Percentiles rank a stretch among this genome's conserved stretches.
These are phyloP conservation scores for Hydrotaea diabolus DNA, from an alignment of 2,888 invertebrate species.

Conservation along the genomic window DNA sequence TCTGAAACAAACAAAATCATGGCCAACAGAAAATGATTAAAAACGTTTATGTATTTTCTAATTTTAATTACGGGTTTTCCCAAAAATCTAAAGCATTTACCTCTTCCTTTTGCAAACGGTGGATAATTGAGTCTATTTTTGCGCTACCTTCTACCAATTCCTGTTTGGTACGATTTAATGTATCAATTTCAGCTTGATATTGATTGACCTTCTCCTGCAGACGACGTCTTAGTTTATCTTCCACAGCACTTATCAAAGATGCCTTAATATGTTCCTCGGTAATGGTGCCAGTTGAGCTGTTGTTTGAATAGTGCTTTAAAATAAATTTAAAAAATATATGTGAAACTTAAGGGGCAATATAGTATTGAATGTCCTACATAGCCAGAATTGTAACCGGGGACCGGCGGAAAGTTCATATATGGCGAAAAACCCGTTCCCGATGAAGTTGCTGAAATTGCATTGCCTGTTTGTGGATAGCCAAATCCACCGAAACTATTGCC, in stretches of 20 bases:
- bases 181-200: conserved; percentile 94
- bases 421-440: conserved; percentile 82
- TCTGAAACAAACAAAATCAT: conserved; percentile 77
- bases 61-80: too few species aligned
- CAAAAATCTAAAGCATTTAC: too few species aligned
- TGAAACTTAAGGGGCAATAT: background rate
- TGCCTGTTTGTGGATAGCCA: conserved; percentile 75
- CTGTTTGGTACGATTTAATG: conserved; percentile 91
- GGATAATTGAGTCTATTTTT: conserved; percentile 90
- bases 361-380: conserved; percentile 72
- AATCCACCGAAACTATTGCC: conserved; percentile 79
- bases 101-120: conserved; percentile 88
- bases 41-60: background rate
- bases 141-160: conserved; percentile 92
- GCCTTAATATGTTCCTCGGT: conserved; percentile 97
- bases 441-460: conserved; percentile 69
- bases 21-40: background rate
- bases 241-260: conserved; percentile 95
- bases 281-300: conserved; percentile 88
- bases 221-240: conserved; percentile 94
- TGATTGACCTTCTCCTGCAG: conserved; percentile 95
- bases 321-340: background rate
- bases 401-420: conserved; percentile 80
- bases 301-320: conserved; percentile 77
- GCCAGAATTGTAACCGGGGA: conserved; percentile 74